Conservation (phyloP, 37 sponge, comb jelly and placozoan genomes). For the Halichondria panicea region DNA sequence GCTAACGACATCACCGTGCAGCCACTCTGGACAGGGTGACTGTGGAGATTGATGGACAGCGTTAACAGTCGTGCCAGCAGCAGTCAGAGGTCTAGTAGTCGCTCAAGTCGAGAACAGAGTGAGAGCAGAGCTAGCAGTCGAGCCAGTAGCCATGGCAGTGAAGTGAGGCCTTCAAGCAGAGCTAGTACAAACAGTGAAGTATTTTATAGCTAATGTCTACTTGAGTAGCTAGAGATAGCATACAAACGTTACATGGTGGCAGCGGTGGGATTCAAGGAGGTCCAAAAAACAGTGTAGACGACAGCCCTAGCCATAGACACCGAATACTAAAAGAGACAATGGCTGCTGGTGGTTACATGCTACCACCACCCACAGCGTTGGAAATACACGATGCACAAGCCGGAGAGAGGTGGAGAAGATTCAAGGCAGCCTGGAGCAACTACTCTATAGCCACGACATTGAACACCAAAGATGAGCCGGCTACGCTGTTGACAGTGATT, state of each 20-base stretch:
- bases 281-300: too few species aligned
- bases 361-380: slow-evolving; percentile 2
- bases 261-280: too few species aligned
- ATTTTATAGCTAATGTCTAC: not conserved
- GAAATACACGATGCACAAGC: slow-evolving; percentile 12
- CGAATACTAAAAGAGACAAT: too few species aligned
- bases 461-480: not conserved
- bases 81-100: not conserved
- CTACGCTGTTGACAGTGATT: slow-evolving; percentile 21
- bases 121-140: not conserved
- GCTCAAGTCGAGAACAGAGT: not conserved
- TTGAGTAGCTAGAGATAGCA: too few species aligned
- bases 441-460: slow-evolving; percentile 10
- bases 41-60: not conserved
- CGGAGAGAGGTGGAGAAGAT: slow-evolving; percentile 14
- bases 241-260: too few species aligned
- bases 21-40: too few species aligned
- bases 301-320: too few species aligned
- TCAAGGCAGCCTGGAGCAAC: slow-evolving; percentile 8
- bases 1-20: too few species aligned
- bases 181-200: not conserved
- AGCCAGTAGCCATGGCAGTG: not conserved
- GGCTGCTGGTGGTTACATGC: slow-evolving; percentile 1
- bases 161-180: not conserved
- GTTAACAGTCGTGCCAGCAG: not conserved